Conservation (phyloP, 2,888 invertebrate genomes). For the Agriopis marginaria region DNA sequence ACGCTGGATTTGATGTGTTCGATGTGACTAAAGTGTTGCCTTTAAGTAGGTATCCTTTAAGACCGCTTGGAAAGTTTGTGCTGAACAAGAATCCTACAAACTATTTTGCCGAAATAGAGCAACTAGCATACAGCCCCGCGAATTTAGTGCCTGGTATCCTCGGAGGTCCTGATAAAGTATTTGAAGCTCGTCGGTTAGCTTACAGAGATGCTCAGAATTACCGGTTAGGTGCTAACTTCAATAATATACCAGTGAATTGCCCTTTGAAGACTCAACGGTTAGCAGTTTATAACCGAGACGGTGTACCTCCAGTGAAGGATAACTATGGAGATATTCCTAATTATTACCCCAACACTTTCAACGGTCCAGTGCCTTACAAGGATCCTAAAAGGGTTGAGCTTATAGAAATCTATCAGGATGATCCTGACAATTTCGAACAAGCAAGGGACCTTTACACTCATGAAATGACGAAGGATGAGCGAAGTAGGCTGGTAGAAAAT, state of each 20-base stretch:
- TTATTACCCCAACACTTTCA: conserved; percentile 97
- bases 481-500: conserved; percentile 91
- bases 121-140: conserved; percentile 94
- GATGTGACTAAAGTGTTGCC: conserved; percentile 96
- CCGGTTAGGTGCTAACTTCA: conserved; percentile 95
- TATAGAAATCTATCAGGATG: conserved; percentile 88
- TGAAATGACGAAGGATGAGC: conserved; percentile 90
- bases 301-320: conserved; percentile 89
- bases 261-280: conserved; percentile 89
- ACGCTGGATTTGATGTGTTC: conserved; percentile 93
- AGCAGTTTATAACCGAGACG: conserved; percentile 96
- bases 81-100: conserved; percentile 95
- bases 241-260: conserved; percentile 97
- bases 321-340: conserved; percentile 96
- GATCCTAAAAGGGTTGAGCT: conserved; percentile 84
- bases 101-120: conserved; percentile 97
- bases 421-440: conserved; percentile 95
- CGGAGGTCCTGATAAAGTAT: conserved; percentile 95
- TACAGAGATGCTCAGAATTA: conserved; percentile 94
- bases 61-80: conserved; percentile 93
- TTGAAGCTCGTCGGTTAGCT: conserved; percentile 93
- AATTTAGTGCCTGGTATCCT: conserved; percentile 96
- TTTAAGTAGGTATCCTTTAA: conserved; percentile 90
- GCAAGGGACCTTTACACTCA: conserved; percentile 92
- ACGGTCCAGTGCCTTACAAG: conserved; percentile 90